Conservation (phyloP, 2,888 invertebrate genomes). For the Muscina levida region DNA sequence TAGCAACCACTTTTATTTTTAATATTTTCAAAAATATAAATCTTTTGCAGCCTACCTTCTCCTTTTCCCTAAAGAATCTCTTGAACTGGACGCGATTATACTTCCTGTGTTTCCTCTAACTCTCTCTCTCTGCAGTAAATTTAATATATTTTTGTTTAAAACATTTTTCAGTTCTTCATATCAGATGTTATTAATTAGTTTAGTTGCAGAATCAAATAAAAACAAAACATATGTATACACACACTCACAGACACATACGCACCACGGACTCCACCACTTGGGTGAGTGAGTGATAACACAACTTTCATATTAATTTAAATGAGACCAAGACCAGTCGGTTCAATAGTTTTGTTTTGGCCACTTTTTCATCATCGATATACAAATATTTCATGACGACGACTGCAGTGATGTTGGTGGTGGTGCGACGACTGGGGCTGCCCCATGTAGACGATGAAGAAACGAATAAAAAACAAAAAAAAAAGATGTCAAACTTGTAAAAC, state of each 20-base stretch:
- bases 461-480: slow-evolving; percentile 23
- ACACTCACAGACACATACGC: neutral
- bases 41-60: no score
- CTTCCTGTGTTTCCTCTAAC: no score
- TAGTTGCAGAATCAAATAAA: neutral
- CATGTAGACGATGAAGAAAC: slow-evolving; percentile 6
- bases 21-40: no score
- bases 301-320: slow-evolving; percentile 38
- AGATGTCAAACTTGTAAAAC: slow-evolving; percentile 59
- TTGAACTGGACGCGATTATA: no score
- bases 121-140: no score
- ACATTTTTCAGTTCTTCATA: no score
- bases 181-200: no score
- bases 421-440: neutral
- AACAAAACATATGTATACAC: neutral
- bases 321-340: slow-evolving; percentile 14
- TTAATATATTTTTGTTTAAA: no score
- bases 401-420: neutral
- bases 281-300: neutral
- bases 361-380: slow-evolving; percentile 42
- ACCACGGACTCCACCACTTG: no score
- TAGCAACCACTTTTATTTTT: no score
- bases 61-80: no score
- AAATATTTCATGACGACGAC: slow-evolving; percentile 24
- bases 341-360: slow-evolving; percentile 40